Conservation (phyloP, 2,888 invertebrate genomes). For the Hylaea fasciaria region DNA sequence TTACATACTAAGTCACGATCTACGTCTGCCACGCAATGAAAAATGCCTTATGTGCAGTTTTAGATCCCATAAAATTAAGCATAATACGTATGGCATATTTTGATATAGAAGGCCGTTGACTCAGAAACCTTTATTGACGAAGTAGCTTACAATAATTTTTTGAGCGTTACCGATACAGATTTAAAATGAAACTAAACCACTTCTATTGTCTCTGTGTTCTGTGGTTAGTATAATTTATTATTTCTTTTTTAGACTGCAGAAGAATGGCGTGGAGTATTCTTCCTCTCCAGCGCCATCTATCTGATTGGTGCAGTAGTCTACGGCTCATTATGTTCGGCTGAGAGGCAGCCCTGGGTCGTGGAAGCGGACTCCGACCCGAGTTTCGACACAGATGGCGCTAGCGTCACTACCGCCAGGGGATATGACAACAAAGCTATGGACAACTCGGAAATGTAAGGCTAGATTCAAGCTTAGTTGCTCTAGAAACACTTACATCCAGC, state of each 20-base stretch:
- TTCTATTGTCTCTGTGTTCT: no score
- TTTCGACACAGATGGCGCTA: slow-evolving; percentile 75
- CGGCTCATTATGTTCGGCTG: slow-evolving; percentile 90
- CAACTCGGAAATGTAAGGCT: slow-evolving; percentile 63
- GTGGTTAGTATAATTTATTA: background rate
- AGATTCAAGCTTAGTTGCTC: background rate
- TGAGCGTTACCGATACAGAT: no score
- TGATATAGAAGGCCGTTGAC: no score
- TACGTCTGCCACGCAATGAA: no score
- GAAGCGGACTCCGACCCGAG: slow-evolving; percentile 72
- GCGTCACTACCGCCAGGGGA: slow-evolving; percentile 68
- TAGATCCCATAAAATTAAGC: no score
- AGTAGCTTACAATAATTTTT: no score
- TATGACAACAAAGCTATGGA: slow-evolving; percentile 76
- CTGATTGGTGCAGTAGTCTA: slow-evolving; percentile 93
- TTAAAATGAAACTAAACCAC: no score
- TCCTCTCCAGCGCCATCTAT: slow-evolving; percentile 93
- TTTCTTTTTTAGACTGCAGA: slow-evolving; percentile 84
- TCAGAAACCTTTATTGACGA: no score
- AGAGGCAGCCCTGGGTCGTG: slow-evolving; percentile 92
- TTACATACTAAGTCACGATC: no score
- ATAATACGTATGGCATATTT: no score
- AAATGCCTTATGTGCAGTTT: no score
- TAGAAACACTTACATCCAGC: no score
- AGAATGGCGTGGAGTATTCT: slow-evolving; percentile 95